Evolutionary conservation across 2,113 vertebrate genomes (phyloP).

Genomic region (Calidris pygmaea): DNA sequence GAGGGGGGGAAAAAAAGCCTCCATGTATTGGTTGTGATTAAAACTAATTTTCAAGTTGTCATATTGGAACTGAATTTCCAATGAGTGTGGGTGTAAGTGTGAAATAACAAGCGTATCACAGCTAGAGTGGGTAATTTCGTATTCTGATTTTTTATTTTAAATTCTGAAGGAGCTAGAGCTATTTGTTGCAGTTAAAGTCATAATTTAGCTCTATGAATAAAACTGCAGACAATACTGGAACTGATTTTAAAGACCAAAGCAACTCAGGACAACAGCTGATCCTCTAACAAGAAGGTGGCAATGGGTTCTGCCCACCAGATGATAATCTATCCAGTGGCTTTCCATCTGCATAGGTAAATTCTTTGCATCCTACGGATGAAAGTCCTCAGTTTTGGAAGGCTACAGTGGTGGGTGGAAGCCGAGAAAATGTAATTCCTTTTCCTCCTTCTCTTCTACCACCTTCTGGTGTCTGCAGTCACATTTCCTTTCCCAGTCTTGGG

Average conservation of each 20-base stretch:
- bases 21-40: background rate
- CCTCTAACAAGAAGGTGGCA: background rate
- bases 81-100: background rate
- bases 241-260: background rate
- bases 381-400: background rate
- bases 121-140: background rate
- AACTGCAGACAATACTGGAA: background rate
- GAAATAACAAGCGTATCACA: constrained; percentile 18
- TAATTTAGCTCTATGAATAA: background rate
- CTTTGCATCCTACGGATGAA: background rate
- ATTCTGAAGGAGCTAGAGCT: background rate
- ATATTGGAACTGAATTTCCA: background rate
- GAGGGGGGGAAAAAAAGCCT: fast-evolving
- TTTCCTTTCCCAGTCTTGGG: background rate
- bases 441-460: background rate
- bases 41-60: background rate
- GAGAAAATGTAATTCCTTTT: background rate
- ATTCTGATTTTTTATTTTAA: background rate
- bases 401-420: background rate
- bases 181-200: background rate
- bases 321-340: background rate
- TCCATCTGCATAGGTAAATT: background rate
- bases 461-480: background rate
- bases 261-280: background rate
- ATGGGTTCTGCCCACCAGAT: background rate